A percentile compares a stretch with the other conserved stretches of the same genome.
Evolutionary conservation across 2,888 invertebrate species (phyloP).

Genomic region (Aquatica leii): DNA sequence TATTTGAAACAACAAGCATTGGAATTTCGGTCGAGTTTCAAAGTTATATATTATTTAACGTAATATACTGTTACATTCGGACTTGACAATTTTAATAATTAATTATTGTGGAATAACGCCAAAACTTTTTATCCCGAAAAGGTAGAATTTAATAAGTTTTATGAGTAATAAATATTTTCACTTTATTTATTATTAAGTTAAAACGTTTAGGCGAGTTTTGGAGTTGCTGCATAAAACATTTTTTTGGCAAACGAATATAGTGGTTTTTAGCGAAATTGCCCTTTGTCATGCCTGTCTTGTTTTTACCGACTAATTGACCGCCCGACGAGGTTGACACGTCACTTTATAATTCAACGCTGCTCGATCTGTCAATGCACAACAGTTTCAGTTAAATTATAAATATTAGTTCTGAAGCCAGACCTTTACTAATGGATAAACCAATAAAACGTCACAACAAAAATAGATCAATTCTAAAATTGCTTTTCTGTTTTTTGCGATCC

Average conservation of each 20-base stretch:
- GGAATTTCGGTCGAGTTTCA: neutral
- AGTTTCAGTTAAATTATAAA: slow-evolving; percentile 42
- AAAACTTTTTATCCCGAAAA: too few species aligned
- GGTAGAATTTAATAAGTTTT: too few species aligned
- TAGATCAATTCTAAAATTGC: neutral
- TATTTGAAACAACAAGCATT: neutral
- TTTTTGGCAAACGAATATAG: slow-evolving; percentile 20
- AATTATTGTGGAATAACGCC: too few species aligned
- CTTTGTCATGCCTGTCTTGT: slow-evolving; percentile 43
- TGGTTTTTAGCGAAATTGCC: slow-evolving; percentile 24
- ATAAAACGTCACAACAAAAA: slow-evolving; percentile 11
- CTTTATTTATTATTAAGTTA: neutral
- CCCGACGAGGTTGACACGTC: slow-evolving; percentile 53
- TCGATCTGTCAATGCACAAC: slow-evolving; percentile 51
- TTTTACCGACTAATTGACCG: slow-evolving; percentile 57
- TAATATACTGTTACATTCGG: neutral
- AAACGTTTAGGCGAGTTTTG: too few species aligned
- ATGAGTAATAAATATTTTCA: slow-evolving; percentile 8
- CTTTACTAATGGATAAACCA: slow-evolving; percentile 1
- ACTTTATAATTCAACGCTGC: slow-evolving; percentile 55
- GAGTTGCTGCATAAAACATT: slow-evolving; percentile 13
- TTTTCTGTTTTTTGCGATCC: too few species aligned
- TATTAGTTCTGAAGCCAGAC: slow-evolving; percentile 29
- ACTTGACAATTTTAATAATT: neutral
- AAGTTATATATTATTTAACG: neutral